phyloP scores from a whole-genome alignment of 37 sponge, comb jelly and placozoan species.

The Agelas oroides region DNA sequence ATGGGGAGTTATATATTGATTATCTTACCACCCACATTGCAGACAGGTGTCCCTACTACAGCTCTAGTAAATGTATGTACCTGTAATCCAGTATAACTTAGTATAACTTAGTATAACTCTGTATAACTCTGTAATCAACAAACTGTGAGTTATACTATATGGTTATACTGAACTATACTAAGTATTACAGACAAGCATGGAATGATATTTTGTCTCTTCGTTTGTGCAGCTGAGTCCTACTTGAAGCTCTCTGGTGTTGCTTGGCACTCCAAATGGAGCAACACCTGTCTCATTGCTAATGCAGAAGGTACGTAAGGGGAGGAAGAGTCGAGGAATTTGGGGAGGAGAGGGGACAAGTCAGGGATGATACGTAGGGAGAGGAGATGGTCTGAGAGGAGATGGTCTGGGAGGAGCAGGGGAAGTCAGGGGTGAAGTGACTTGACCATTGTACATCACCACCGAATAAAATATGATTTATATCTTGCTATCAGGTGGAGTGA shows the following conservation, averaged over 20 bases:
- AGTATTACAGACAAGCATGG: too few relatives aligned
- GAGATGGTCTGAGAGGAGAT: too few relatives aligned
- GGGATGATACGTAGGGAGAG: too few relatives aligned
- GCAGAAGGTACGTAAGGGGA: constrained; percentile 33
- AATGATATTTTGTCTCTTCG: not conserved
- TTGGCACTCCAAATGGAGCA: constrained; percentile 70
- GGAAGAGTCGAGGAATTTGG: too few relatives aligned
- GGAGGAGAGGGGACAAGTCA: too few relatives aligned
- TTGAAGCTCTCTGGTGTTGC: constrained; percentile 20
- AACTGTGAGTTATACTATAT: too few relatives aligned
- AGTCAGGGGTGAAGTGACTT: too few relatives aligned
- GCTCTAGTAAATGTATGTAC: not conserved
- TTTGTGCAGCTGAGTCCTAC: constrained; percentile 2
- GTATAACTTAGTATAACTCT: not conserved
- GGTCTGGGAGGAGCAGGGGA: too few relatives aligned
- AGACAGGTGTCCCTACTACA: constrained; percentile 57
- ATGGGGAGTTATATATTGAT: constrained; percentile 47
- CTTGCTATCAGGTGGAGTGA: constrained; percentile 60
- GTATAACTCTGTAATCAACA: not conserved
- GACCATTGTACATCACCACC: too few relatives aligned
- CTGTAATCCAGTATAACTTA: not conserved
- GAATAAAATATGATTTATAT: too few relatives aligned
- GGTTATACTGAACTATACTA: too few relatives aligned
- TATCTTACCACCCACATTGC: constrained; percentile 30
- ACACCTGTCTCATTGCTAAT: constrained; percentile 32